Evolutionary conservation across 2,797 vertebrate species (phyloP).

Genomic region (Chaetodon trifasciatus): DNA sequence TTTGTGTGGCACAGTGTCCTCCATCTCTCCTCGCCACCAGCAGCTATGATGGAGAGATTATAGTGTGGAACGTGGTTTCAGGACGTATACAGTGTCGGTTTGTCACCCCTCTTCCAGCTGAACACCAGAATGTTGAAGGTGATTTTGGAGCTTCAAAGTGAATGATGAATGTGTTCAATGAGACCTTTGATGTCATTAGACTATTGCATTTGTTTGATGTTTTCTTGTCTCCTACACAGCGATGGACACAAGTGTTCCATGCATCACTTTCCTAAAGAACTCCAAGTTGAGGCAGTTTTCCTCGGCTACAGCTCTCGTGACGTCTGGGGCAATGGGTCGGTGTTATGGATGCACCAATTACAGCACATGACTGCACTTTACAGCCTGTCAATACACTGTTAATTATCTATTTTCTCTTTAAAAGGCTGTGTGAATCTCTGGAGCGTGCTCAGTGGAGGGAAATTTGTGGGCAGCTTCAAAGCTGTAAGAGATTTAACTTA

Average conservation of each 20-base stretch:
- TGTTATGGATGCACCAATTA: constrained; percentile 31
- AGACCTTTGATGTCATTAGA: neutral
- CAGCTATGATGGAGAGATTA: constrained; percentile 85
- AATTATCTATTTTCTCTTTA: constrained; percentile 54
- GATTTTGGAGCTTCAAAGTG: constrained; percentile 6
- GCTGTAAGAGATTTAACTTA: constrained; percentile 75
- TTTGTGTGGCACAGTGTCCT: constrained; percentile 83
- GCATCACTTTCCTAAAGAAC: constrained; percentile 80
- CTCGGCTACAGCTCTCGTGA: constrained; percentile 76
- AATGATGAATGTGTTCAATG: neutral
- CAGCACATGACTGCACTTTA: constrained; percentile 36
- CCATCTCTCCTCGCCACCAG: constrained; percentile 84
- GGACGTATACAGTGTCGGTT: constrained; percentile 80
- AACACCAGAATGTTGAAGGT: constrained; percentile 64
- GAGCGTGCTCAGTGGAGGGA: constrained; percentile 77
- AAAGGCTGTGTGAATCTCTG: constrained; percentile 84
- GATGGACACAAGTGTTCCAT: constrained; percentile 74
- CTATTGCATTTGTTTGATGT: neutral
- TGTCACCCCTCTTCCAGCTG: constrained; percentile 48
- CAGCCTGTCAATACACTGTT: constrained; percentile 26
- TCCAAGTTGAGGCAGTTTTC: constrained; percentile 60
- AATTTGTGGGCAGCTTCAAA: constrained; percentile 80
- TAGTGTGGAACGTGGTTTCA: constrained; percentile 86
- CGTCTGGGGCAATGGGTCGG: constrained; percentile 79
- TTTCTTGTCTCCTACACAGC: constrained; percentile 45